These are phyloP conservation scores for Calliphora vicina DNA, from an alignment of 1,140 invertebrate species.

Conservation along the genomic window DNA sequence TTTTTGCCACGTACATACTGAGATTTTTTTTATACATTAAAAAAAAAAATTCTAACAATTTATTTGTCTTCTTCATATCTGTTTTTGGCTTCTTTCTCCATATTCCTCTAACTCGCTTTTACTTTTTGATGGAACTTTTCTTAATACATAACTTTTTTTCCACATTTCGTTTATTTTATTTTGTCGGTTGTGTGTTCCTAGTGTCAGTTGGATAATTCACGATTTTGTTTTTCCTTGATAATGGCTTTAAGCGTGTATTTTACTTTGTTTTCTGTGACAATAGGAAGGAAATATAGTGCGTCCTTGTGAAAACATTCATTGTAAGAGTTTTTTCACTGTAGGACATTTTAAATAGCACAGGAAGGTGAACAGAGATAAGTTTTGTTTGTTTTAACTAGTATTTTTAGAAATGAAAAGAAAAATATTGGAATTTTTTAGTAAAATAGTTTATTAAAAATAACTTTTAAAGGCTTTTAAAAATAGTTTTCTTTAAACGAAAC, in stretches of 20 bases:
- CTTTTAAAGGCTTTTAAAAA: no score
- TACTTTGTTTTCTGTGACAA: background rate
- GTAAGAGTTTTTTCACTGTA: no score
- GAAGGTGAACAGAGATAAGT: no score
- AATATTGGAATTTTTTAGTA: no score
- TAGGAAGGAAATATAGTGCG: no score
- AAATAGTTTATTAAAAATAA: no score
- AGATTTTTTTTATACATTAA: constrained; percentile 6
- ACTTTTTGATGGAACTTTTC: background rate
- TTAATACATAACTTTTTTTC: background rate
- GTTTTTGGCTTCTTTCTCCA: background rate
- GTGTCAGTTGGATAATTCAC: constrained; percentile 5
- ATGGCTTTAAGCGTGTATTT: background rate
- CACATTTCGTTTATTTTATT: background rate
- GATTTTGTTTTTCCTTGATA: constrained; percentile 11
- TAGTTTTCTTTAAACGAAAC: no score
- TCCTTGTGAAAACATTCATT: no score
- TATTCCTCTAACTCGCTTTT: background rate
- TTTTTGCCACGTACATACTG: constrained; percentile 9
- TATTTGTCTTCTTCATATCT: background rate
- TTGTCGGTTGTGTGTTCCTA: background rate
- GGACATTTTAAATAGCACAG: no score
- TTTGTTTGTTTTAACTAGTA: no score
- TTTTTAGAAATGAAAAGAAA: no score
- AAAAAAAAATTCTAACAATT: background rate